Evolutionary conservation across 2,113 vertebrate genomes (phyloP), one percentile per base, ranked within the genome.

Genomic region (Tetraodon nigroviridis): DNA sequence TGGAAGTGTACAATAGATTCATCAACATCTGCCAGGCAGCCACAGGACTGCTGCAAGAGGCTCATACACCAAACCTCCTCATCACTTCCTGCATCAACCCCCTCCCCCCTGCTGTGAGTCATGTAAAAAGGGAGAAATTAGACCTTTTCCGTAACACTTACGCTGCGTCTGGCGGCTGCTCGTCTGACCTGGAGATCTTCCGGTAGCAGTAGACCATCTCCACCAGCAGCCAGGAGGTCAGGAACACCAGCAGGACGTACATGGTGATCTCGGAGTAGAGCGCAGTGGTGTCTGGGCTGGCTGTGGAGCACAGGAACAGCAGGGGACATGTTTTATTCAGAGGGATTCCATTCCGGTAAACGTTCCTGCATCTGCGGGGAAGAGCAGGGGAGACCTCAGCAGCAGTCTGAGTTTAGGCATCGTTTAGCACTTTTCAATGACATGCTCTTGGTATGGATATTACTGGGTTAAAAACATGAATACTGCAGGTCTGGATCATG

Each of bases 131-230:
- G 24, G 24, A 37, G 32, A 37, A 12, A 37, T 11, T 2, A 37
- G 11, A 37, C 32, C 1, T 3, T 37, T 37, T 37, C 32, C 3
- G 8, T 11, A 37, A 37, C 24, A 97, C 97, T 97, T 89, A 99
- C 97, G 89, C 92, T 0, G 90, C 91, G 85, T 99, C 97, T 82
- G 94, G 93, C 1, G 88, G 86, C 37, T 91, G 90, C 63, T 98
- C 94, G 64, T 99, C 97, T 2, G 95, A 94, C 80, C 92, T 98
- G 22, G 95, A 93, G 84, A 99, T 96, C 83, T 98, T 99, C 79
- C 93, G 92, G 90, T 99, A 99, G 92, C 97, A 99, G 85, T 99
- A 99, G 58, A 98, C 84, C 93, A 99, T 96, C 84, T 99, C 97
- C 5, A 99, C 89, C 84, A 99, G 87, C 24, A 99, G 91, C 97